phyloP scores from a whole-genome alignment of 2,797 vertebrate genomes.

The Hafferia zeledoni region DNA sequence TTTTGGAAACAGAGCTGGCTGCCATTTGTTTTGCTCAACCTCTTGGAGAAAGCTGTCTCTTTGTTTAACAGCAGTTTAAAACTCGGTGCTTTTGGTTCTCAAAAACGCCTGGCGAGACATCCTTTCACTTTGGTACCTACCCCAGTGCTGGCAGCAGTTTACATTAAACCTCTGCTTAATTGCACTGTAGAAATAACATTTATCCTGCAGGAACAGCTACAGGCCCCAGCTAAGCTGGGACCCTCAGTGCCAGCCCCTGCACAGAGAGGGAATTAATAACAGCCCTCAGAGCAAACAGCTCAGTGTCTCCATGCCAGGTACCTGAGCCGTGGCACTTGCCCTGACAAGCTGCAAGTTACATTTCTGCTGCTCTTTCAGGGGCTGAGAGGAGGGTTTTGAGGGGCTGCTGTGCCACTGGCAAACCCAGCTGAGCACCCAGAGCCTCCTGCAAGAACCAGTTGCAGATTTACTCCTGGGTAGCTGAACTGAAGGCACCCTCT shows the following conservation, averaged over 20 bases:
- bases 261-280: background rate
- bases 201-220: background rate
- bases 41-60: background rate
- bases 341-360: accelerated
- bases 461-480: accelerated
- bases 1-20: background rate
- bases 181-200: slow-evolving; percentile 31
- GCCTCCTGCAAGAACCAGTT: background rate
- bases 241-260: background rate
- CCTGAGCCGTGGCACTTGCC: background rate
- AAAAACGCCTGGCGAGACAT: background rate
- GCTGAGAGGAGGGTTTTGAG: background rate
- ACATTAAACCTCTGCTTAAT: slow-evolving; percentile 29
- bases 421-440: background rate
- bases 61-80: background rate
- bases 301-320: background rate
- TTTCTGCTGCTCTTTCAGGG: background rate
- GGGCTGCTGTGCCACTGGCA: background rate
- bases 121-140: background rate
- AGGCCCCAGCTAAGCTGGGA: background rate
- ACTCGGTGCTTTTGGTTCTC: background rate
- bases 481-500: background rate
- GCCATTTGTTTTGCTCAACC: background rate
- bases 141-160: background rate
- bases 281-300: background rate